These are phyloP conservation scores for Cephalopterus ornatus DNA, from an alignment of 2,113 vertebrate genomes.

Conservation along the genomic window DNA sequence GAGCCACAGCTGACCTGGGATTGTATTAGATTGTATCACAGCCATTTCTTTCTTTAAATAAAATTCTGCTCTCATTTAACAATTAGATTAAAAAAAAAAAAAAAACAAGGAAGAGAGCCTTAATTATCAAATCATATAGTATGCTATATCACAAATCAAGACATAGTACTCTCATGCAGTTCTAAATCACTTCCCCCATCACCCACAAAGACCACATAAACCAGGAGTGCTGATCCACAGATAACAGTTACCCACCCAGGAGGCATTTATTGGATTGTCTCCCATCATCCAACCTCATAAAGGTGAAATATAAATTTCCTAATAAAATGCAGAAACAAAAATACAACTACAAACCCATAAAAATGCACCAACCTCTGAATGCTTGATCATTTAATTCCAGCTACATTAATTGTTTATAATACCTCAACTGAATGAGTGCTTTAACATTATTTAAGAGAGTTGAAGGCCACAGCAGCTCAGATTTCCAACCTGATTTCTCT, in stretches of 20 bases:
- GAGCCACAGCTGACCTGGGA: not conserved
- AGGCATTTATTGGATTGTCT: conserved; percentile 57
- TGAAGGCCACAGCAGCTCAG: not conserved
- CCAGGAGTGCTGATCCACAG: conserved; percentile 15
- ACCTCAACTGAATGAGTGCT: not conserved
- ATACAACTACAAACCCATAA: conserved; percentile 33
- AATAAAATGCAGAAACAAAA: conserved; percentile 45
- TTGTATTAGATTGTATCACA: not conserved
- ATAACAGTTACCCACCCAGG: conserved; percentile 44
- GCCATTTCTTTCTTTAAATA: not conserved
- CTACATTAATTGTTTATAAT: conserved; percentile 17
- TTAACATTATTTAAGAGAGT: not conserved
- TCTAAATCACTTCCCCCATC: conserved; percentile 37
- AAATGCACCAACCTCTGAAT: not conserved
- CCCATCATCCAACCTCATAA: conserved; percentile 35
- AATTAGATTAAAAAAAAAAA: too few relatives aligned
- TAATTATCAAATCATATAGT: conserved; percentile 39
- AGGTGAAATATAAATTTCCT: conserved; percentile 21
- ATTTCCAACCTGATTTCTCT: not conserved
- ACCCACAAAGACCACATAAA: conserved; percentile 12
- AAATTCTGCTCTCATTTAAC: not conserved
- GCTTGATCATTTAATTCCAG: conserved; percentile 8
- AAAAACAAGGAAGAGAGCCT: conserved; percentile 10
- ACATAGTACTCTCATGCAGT: not conserved
- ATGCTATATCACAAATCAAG: conserved; percentile 39